phyloP scores from a whole-genome alignment of 2,888 invertebrate genomes.

The Clusia tigrina region DNA sequence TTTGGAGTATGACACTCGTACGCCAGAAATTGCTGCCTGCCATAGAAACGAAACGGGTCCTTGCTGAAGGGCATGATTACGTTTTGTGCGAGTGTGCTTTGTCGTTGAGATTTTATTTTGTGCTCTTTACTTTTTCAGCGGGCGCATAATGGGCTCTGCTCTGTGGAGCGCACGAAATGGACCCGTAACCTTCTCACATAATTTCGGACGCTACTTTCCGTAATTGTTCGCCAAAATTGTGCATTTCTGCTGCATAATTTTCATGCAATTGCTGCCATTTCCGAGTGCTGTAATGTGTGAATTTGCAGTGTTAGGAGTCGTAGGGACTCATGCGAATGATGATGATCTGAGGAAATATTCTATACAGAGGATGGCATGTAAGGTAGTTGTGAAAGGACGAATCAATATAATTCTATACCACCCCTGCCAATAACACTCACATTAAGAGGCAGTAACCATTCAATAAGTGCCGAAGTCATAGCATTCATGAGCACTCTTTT shows the following conservation, averaged over 20 bases:
- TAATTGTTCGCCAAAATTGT: not conserved
- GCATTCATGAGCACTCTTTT: too few species aligned
- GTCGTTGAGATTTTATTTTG: not conserved
- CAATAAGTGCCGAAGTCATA: too few species aligned
- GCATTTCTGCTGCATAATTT: not conserved
- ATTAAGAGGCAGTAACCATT: too few species aligned
- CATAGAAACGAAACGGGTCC: not conserved
- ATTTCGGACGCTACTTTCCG: not conserved
- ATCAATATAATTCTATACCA: too few species aligned
- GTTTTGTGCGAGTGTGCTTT: constrained; percentile 5
- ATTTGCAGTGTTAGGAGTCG: too few species aligned
- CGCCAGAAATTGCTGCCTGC: not conserved
- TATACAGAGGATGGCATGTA: too few species aligned
- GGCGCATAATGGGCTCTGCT: not conserved
- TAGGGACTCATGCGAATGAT: too few species aligned
- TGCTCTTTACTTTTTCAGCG: not conserved
- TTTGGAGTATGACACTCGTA: not conserved
- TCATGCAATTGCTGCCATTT: not conserved
- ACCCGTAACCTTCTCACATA: not conserved
- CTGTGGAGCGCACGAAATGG: not conserved
- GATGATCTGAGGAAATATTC: too few species aligned
- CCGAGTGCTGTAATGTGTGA: too few species aligned
- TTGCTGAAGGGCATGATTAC: constrained; percentile 26
- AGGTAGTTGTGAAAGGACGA: too few species aligned
- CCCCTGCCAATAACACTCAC: too few species aligned